Base-by-base conservation (phyloP, 1,140 invertebrate genomes). In the Pseudoatta argentina region DNA sequence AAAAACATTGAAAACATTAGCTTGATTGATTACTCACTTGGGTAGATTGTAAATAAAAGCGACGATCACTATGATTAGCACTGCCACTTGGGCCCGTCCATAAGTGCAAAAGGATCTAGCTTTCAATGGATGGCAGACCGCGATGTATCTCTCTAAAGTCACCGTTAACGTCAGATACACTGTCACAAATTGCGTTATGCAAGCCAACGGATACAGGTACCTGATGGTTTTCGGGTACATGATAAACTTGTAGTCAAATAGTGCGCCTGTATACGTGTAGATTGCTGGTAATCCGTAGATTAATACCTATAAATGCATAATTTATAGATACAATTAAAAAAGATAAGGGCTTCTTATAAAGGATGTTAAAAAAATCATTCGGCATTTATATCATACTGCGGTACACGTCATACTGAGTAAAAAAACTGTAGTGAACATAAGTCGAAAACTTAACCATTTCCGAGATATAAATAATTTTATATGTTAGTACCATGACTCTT, bases 101-200 rank as follows among this genome's bases (percentile, higher is more conserved):
- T 98, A 98, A 0, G 98, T 99, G 94, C 98, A 99, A 67, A 99
- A 96, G 0, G 97, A 97, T 64, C 98, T 96, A 0, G 98, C 98
- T 86, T 97, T 96, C 10, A 99, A 95, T 0, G 98, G 99, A 94
- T 99, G 98, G 93, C 99, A 99, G 0, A 99, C 99, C 1, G 99
- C 99, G 59, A 99, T 98, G 95, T 98, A 99, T 66, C 99, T 96
- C 94, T 99, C 99, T 89, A 99, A 96, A 0, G 99, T 99, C 57
- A 99, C 99, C 1, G 98, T 98, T 66, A 99, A 96, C 0, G 99
- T 99, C 87, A 99, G 96, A 96, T 99, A 99, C 64, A 99, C 98
- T 21, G 98, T 98, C 44, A 98, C 98, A 57, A 98, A 99, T 94
- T 98, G 98, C 18, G 98, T 98, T 7, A 97, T 97, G 91, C 98